Evolutionary conservation across 2,797 vertebrate species (phyloP).

Genomic region (Xenopus petersii): DNA sequence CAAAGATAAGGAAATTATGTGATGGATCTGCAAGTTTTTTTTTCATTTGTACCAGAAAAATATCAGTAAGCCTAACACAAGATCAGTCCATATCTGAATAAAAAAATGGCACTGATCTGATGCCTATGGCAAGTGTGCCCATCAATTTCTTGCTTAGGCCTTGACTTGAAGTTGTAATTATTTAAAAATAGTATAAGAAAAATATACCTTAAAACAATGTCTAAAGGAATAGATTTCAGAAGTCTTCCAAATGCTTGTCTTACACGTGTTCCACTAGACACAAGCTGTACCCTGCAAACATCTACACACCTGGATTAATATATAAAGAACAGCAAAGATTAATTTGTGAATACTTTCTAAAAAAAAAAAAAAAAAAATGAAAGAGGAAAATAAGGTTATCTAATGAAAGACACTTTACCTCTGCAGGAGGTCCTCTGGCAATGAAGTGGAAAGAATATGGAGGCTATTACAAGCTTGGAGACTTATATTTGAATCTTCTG

Average conservation of each 20-base stretch:
- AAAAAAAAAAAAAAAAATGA: no score
- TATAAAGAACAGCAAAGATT: not conserved
- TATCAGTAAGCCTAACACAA: no score
- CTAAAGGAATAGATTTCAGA: slow-evolving; percentile 85
- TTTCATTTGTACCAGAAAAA: no score
- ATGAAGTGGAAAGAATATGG: slow-evolving; percentile 83
- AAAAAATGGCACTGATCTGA: no score
- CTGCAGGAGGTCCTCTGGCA: slow-evolving; percentile 86
- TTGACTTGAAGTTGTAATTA: no score
- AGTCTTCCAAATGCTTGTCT: slow-evolving; percentile 92
- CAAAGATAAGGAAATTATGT: slow-evolving; percentile 17
- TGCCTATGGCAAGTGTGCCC: no score
- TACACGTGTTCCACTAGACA: slow-evolving; percentile 84
- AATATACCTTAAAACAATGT: slow-evolving; percentile 85
- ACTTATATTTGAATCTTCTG: slow-evolving; percentile 85
- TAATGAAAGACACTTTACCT: slow-evolving; percentile 66
- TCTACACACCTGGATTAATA: slow-evolving; percentile 82
- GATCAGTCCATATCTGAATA: no score
- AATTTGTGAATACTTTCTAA: no score
- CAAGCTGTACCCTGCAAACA: slow-evolving; percentile 89
- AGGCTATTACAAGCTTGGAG: slow-evolving; percentile 90
- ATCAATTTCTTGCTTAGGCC: no score
- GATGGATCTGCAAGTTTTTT: no score
- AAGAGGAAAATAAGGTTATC: no score
- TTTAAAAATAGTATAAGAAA: no score